These are phyloP conservation scores for Camponotus fellah DNA, from an alignment of 2,888 invertebrate genomes.

Conservation along the genomic window DNA sequence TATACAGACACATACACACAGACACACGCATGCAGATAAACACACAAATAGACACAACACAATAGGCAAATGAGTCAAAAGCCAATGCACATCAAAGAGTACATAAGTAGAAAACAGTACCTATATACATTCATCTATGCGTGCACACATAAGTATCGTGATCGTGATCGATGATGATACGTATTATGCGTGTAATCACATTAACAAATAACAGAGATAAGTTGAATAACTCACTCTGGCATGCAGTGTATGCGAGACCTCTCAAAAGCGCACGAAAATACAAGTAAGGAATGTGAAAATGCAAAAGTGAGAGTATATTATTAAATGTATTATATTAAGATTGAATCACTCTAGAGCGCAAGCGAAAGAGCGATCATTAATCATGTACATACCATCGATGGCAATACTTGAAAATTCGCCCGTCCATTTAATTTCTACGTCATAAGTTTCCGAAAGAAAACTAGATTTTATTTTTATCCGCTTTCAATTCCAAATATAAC, in stretches of 20 bases:
- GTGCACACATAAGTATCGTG: conserved; percentile 41
- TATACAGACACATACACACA: conserved; percentile 58
- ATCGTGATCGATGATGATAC: conserved; percentile 31
- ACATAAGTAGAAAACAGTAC: conserved; percentile 32
- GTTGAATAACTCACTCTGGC: conserved; percentile 36
- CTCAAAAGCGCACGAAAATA: conserved; percentile 65
- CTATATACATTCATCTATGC: conserved; percentile 29
- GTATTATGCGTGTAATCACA: conserved; percentile 48
- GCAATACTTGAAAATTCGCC: conserved; percentile 80
- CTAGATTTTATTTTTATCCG: not conserved
- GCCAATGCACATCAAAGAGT: conserved; percentile 42
- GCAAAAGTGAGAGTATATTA: conserved; percentile 70
- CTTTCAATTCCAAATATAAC: not conserved
- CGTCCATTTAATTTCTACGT: conserved; percentile 79
- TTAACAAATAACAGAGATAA: conserved; percentile 46
- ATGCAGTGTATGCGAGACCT: conserved; percentile 67
- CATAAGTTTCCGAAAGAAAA: conserved; percentile 17
- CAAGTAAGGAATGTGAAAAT: conserved; percentile 63
- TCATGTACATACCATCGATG: conserved; percentile 77
- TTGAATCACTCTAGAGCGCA: conserved; percentile 68
- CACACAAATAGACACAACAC: conserved; percentile 46
- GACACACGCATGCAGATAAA: conserved; percentile 41
- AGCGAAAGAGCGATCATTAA: conserved; percentile 72
- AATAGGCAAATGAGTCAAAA: conserved; percentile 56
- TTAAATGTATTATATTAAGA: conserved; percentile 73